Conservation (phyloP, 2,113 vertebrate species). For the Marmota monax region DNA sequence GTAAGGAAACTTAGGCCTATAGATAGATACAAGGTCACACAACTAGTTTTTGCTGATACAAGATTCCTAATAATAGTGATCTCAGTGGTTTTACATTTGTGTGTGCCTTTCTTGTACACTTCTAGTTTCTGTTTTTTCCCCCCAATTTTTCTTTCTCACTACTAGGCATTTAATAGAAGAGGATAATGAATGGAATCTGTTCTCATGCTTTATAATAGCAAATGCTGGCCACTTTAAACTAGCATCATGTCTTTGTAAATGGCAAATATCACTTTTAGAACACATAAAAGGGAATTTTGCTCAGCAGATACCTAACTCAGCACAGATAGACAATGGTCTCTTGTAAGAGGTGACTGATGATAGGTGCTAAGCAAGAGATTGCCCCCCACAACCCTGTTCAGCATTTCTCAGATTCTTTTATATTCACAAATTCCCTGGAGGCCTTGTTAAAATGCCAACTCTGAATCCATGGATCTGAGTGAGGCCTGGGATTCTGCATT, state of each 20-base stretch:
- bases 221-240: background rate
- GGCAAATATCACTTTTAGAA: background rate
- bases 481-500: background rate
- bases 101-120: background rate
- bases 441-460: background rate
- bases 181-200: background rate
- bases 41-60: background rate
- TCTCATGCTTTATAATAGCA: background rate
- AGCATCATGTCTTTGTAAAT: background rate
- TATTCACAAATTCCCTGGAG: background rate
- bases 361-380: background rate
- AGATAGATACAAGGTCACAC: background rate
- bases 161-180: background rate
- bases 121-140: background rate
- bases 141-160: background rate
- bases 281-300: background rate
- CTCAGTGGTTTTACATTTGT: background rate
- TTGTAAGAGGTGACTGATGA: slow-evolving; percentile 6
- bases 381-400: background rate
- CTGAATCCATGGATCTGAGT: background rate
- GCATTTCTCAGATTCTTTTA: background rate
- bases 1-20: background rate
- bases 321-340: background rate
- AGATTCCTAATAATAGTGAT: background rate
- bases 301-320: background rate